Evolutionary conservation across 1,140 invertebrate species (phyloP).

Genomic region (Eciton burchellii): DNA sequence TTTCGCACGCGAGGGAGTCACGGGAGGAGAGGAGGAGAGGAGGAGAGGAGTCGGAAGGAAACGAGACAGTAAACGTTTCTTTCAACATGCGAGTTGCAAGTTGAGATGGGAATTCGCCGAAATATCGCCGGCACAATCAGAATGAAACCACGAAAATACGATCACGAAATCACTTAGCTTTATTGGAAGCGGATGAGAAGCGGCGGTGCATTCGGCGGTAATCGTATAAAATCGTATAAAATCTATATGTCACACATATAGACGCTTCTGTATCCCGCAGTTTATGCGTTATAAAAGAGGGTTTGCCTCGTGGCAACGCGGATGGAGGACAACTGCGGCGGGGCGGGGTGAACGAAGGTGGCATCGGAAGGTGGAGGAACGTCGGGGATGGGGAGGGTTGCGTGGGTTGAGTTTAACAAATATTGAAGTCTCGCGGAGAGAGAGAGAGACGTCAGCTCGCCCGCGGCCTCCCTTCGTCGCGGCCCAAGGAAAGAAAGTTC

Average conservation of each 20-base stretch:
- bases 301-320: slow-evolving; percentile 61
- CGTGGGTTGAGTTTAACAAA: slow-evolving; percentile 76
- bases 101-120: neutral
- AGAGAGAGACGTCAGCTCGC: slow-evolving; percentile 64
- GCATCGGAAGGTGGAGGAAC: slow-evolving; percentile 39
- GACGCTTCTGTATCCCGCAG: slow-evolving; percentile 69
- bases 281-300: slow-evolving; percentile 80
- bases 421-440: slow-evolving; percentile 76
- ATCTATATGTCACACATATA: slow-evolving; percentile 78
- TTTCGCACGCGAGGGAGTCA: slow-evolving; percentile 4
- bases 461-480: slow-evolving; percentile 63
- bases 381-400: slow-evolving; percentile 51
- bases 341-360: neutral
- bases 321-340: slow-evolving; percentile 60
- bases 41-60: neutral
- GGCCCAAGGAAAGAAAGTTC: slow-evolving; percentile 71
- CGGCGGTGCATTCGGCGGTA: slow-evolving; percentile 71
- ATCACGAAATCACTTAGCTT: slow-evolving; percentile 80
- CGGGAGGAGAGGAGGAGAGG: neutral
- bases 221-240: slow-evolving; percentile 80
- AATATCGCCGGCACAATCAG: slow-evolving; percentile 67
- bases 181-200: slow-evolving; percentile 76
- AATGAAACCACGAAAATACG: slow-evolving; percentile 79
- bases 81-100: neutral
- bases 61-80: slow-evolving; percentile 12